Evolutionary conservation across 2,797 vertebrate genomes (phyloP).

Genomic region (Heteromormyrus szaboi): DNA sequence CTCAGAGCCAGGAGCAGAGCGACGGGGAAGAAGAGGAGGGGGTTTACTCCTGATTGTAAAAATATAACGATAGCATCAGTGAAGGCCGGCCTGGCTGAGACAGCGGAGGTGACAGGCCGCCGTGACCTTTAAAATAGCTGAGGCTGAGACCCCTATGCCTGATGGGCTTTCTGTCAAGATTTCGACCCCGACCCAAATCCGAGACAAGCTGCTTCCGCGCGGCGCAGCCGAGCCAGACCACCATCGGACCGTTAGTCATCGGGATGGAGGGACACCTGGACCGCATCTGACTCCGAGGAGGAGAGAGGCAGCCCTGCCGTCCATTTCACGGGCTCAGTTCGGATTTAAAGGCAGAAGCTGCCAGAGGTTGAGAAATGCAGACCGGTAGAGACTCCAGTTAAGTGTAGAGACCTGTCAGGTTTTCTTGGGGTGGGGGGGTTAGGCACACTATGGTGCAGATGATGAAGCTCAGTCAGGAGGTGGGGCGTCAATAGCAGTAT

Average conservation of each 20-base stretch:
- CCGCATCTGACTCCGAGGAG: not conserved
- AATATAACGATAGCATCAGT: slow-evolving; percentile 3
- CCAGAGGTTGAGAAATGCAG: not conserved
- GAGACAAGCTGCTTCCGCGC: not conserved
- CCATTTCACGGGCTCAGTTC: not conserved
- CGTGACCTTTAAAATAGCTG: not conserved
- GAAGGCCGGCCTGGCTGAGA: not conserved
- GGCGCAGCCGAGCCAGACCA: not conserved
- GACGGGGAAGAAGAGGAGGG: not conserved
- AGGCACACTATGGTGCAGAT: not conserved
- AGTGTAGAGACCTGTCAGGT: not conserved
- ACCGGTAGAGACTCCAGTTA: not conserved
- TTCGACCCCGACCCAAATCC: not conserved
- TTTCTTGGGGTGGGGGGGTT: not conserved
- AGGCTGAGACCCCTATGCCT: not conserved
- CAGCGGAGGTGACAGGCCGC: not conserved
- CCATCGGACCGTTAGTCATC: not conserved
- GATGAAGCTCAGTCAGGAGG: not conserved
- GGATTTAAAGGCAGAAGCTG: not conserved
- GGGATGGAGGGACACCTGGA: not conserved
- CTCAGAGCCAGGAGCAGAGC: not conserved
- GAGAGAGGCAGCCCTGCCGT: not conserved
- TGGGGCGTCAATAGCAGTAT: not conserved
- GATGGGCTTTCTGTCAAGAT: not conserved
- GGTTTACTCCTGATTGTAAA: not conserved